These are phyloP conservation scores for Stenoptilia bipunctidactyla DNA, from an alignment of 2,888 invertebrate genomes.

Conservation along the genomic window DNA sequence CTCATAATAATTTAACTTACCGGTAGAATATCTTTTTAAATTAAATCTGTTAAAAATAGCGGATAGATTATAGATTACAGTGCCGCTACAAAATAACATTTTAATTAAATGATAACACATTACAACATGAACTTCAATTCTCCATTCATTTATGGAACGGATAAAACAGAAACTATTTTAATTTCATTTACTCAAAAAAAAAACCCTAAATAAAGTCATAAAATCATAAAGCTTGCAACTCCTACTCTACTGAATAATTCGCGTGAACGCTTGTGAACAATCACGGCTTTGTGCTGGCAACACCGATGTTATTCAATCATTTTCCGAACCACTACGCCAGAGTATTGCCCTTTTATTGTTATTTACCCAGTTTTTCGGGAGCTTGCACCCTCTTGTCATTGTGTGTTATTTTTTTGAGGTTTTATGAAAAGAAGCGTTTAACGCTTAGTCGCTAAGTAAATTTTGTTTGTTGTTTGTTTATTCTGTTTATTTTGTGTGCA, in stretches of 20 bases:
- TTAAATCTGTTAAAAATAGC: too few species aligned
- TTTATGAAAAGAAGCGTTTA: too few species aligned
- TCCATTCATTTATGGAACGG: too few species aligned
- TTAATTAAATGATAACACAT: too few species aligned
- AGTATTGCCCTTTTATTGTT: conserved; percentile 37
- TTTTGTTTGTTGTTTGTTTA: not conserved
- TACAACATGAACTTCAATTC: too few species aligned
- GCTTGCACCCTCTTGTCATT: conserved; percentile 16
- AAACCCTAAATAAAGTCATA: too few species aligned
- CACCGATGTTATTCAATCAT: conserved; percentile 43
- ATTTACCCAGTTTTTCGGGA: conserved; percentile 19
- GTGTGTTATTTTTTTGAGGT: not conserved
- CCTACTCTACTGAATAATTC: conserved; percentile 14
- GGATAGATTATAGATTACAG: too few species aligned
- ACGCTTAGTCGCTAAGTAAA: conserved; percentile 1
- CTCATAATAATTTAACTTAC: too few species aligned
- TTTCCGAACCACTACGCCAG: conserved; percentile 46
- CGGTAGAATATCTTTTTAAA: too few species aligned
- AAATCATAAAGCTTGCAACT: not conserved
- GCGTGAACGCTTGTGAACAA: conserved; percentile 33
- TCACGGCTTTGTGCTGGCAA: conserved; percentile 26
- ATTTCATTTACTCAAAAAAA: too few species aligned
- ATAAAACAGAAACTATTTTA: too few species aligned
- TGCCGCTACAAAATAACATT: too few species aligned
- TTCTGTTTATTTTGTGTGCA: not conserved